Percentiles rank a stretch among this genome's conserved stretches.
Evolutionary conservation across 2,888 invertebrate species (phyloP).

Genomic region (Cacoxenus indagator): DNA sequence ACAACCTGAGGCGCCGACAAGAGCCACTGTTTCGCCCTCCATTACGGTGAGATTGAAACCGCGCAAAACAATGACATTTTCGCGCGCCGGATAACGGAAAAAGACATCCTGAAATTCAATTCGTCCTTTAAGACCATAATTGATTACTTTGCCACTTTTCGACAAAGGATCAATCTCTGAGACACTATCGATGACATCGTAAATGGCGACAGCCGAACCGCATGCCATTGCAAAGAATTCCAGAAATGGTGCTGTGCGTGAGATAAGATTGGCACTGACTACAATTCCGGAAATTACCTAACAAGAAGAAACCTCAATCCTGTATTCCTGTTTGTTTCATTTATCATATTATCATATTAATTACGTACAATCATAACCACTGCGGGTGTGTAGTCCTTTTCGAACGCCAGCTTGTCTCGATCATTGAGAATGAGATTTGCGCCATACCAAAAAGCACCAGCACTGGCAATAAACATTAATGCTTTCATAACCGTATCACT

Average conservation of each 20-base stretch:
- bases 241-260: constrained; percentile 79
- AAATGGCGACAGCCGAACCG: constrained; percentile 81
- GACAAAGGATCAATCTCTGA: constrained; percentile 81
- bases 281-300: constrained; percentile 78
- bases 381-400: constrained; percentile 77
- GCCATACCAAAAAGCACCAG: constrained; percentile 85
- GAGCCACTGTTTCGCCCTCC: constrained; percentile 78
- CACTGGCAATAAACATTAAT: constrained; percentile 79
- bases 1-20: constrained; percentile 82
- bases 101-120: constrained; percentile 81
- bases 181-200: constrained; percentile 80
- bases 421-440: constrained; percentile 78
- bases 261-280: constrained; percentile 82
- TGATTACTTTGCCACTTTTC: constrained; percentile 75
- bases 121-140: constrained; percentile 74
- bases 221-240: constrained; percentile 80
- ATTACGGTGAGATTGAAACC: constrained; percentile 76
- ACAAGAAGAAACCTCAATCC: background rate
- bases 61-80: constrained; percentile 78
- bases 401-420: constrained; percentile 72
- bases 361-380: constrained; percentile 78
- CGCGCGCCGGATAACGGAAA: constrained; percentile 79
- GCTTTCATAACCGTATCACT: constrained; percentile 81
- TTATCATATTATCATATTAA: background rate
- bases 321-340: background rate